phyloP scores from a whole-genome alignment of 2,888 invertebrate species.

The Aromia moschata region DNA sequence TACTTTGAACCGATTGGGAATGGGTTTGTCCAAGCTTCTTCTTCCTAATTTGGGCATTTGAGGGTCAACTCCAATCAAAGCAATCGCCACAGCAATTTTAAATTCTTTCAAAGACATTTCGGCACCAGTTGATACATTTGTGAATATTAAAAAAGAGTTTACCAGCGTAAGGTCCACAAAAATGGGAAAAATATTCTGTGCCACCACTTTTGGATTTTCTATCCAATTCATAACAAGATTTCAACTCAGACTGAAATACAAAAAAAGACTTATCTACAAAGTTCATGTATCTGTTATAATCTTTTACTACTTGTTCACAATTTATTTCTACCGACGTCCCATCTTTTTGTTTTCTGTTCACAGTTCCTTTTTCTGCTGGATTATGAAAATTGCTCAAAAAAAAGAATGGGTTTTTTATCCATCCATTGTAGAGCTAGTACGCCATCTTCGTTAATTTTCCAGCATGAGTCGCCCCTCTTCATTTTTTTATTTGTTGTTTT shows the following conservation, averaged over 20 bases:
- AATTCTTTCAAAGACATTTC: constrained; percentile 8
- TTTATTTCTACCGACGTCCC: background rate
- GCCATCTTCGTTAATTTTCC: background rate
- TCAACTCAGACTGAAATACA: background rate
- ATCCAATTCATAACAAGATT: background rate
- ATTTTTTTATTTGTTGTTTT: background rate
- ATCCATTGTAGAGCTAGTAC: background rate
- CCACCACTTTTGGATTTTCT: background rate
- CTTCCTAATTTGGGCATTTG: background rate
- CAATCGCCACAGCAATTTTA: background rate
- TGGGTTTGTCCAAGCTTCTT: background rate
- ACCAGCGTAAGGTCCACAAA: constrained; percentile 2
- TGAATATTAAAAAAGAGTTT: constrained; percentile 6
- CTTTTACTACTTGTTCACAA: background rate
- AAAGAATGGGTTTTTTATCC: background rate
- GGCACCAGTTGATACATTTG: constrained; percentile 1
- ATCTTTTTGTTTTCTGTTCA: background rate
- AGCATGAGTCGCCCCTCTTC: background rate
- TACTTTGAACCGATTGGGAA: background rate
- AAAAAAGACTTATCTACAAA: background rate
- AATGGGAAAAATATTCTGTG: constrained; percentile 3
- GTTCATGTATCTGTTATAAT: background rate
- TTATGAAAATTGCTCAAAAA: background rate
- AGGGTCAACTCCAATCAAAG: background rate
- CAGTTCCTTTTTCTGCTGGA: background rate